These are phyloP conservation scores for Sinelater perroti DNA, from an alignment of 2,888 invertebrate genomes.

Conservation along the genomic window DNA sequence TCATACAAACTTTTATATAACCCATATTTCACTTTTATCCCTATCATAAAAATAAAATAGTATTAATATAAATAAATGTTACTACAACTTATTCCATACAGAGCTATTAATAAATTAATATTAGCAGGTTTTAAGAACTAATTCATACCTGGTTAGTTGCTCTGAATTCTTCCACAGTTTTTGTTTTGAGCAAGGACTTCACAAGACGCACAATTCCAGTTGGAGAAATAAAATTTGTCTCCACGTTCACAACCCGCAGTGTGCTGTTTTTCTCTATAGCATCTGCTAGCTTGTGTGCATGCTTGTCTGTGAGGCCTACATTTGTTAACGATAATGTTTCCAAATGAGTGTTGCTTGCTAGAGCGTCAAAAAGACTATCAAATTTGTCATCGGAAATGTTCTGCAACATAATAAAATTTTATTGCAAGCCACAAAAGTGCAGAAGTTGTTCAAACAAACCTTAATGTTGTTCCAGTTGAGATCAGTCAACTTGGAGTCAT, in stretches of 20 bases:
- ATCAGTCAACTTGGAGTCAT: constrained; percentile 86
- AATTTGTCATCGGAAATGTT: constrained; percentile 97
- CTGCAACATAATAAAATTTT: constrained; percentile 64
- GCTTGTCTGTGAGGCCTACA: constrained; percentile 90
- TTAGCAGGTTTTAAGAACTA: no score
- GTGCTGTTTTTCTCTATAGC: constrained; percentile 83
- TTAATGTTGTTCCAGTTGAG: constrained; percentile 99
- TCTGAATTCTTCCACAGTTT: constrained; percentile 92
- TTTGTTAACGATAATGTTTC: constrained; percentile 93
- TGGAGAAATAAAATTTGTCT: constrained; percentile 97
- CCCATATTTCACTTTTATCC: no score
- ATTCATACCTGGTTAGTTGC: constrained; percentile 97
- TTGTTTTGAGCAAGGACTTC: constrained; percentile 84
- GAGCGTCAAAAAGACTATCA: constrained; percentile 84
- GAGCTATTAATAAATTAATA: no score
- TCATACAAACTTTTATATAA: no score
- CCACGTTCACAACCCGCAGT: constrained; percentile 86
- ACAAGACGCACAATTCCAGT: constrained; percentile 85
- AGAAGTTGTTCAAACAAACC: constrained; percentile 64
- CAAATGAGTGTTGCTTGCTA: constrained; percentile 90
- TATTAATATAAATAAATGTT: no score
- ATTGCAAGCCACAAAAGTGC: not conserved
- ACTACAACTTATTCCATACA: no score
- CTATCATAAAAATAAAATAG: no score
- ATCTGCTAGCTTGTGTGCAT: constrained; percentile 82